A percentile compares a stretch with the other conserved stretches of the same genome.
Evolutionary conservation across 2,113 vertebrate genomes (phyloP).

Genomic region (Archocentrus centrarchus): DNA sequence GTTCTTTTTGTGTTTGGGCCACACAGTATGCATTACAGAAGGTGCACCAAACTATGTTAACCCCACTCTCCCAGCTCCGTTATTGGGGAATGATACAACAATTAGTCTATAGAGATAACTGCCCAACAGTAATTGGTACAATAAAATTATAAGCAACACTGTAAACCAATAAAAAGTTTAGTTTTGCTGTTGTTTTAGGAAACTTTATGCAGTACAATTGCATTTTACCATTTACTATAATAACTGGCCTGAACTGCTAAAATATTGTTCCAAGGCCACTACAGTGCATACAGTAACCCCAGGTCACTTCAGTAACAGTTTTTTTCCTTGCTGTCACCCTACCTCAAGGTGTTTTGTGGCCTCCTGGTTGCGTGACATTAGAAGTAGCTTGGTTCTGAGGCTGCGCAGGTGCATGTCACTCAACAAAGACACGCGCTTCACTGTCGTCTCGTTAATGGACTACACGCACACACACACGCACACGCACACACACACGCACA

Average conservation of each 20-base stretch:
- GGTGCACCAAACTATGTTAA: not conserved
- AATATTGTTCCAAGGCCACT: not conserved
- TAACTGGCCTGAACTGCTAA: not conserved
- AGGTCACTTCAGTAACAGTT: not conserved
- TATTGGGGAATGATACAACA: not conserved
- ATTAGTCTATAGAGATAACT: not conserved
- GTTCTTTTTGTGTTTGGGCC: not conserved
- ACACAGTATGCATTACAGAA: not conserved
- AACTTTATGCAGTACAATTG: not conserved
- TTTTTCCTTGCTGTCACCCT: slow-evolving; percentile 14
- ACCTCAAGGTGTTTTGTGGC: slow-evolving; percentile 93
- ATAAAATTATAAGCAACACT: not conserved
- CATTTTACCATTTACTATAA: slow-evolving; percentile 5
- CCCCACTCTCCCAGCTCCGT: not conserved
- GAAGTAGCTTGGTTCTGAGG: slow-evolving; percentile 89
- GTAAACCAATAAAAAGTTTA: not conserved
- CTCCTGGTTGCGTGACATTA: slow-evolving; percentile 91
- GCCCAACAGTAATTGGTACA: not conserved
- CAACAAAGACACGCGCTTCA: slow-evolving; percentile 88
- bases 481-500: not conserved
- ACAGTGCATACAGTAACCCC: not conserved
- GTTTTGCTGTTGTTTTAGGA: not conserved
- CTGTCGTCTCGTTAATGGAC: slow-evolving; percentile 87
- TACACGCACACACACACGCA: slow-evolving; percentile 48
- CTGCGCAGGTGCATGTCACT: slow-evolving; percentile 94